Evolutionary conservation across 1,140 invertebrate species (phyloP).

Genomic region (Drosophila sproati): DNA sequence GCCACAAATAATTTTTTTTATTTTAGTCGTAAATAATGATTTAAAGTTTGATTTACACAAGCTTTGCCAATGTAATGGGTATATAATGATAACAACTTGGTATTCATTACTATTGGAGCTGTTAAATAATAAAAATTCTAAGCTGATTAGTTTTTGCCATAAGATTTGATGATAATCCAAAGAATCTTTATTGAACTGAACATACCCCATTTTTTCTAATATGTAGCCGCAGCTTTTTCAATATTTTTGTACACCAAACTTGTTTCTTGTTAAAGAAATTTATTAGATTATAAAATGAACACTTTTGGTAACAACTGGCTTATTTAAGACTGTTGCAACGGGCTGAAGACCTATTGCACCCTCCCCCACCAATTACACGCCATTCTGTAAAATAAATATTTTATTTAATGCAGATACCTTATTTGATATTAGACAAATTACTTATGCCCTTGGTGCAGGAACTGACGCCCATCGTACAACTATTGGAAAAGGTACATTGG

Average conservation of each 20-base stretch:
- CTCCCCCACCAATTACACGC: not conserved
- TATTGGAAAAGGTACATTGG: conserved; percentile 19
- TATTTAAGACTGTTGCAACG: not conserved
- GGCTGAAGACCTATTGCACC: not conserved
- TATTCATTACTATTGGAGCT: no score
- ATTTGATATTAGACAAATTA: conserved; percentile 12
- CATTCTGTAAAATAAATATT: conserved; percentile 6
- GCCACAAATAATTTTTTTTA: not conserved
- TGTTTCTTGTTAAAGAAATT: not conserved
- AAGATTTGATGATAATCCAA: no score
- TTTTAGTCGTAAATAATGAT: not conserved
- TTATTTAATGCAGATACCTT: not conserved
- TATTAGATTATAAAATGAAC: not conserved
- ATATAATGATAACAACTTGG: no score
- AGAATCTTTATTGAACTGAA: no score
- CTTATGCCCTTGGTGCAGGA: conserved; percentile 22
- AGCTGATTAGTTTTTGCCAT: no score
- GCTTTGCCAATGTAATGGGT: no score
- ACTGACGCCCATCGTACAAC: conserved; percentile 3
- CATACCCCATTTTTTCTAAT: not conserved
- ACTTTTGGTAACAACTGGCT: no score
- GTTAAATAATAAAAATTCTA: no score
- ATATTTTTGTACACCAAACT: not conserved
- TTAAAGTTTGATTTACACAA: not conserved
- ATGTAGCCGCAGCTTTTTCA: not conserved